Evolutionary conservation across 1,140 invertebrate species (phyloP).

Genomic region (Galleria mellonella): DNA sequence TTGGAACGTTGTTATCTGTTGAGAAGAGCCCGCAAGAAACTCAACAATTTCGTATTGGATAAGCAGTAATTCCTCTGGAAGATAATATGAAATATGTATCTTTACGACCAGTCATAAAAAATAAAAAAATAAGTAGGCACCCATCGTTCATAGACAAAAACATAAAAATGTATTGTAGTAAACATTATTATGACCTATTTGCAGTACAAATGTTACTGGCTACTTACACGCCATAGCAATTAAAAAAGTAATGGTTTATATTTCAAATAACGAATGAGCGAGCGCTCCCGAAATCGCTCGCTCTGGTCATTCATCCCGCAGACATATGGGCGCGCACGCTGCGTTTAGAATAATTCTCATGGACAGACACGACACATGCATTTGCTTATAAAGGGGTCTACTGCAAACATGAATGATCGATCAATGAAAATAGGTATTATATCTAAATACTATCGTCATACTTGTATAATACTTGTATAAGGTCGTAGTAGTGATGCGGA

Average conservation of each 20-base stretch:
- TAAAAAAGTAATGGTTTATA: slow-evolving; percentile 28
- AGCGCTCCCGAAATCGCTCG: slow-evolving; percentile 31
- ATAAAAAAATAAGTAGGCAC: no score
- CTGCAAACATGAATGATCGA: not conserved
- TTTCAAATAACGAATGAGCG: slow-evolving; percentile 41
- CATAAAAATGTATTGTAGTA: not conserved
- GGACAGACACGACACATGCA: slow-evolving; percentile 40
- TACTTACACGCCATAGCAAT: slow-evolving; percentile 5
- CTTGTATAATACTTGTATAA: not conserved
- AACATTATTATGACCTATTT: slow-evolving; percentile 5
- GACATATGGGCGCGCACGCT: slow-evolving; percentile 50
- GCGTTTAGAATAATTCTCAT: slow-evolving; percentile 12
- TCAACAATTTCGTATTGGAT: no score
- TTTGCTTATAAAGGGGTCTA: slow-evolving; percentile 12
- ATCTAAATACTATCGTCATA: not conserved
- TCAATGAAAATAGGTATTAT: not conserved
- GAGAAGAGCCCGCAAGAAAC: no score
- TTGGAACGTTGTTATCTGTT: no score
- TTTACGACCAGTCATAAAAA: no score
- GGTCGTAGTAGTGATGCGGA: not conserved
- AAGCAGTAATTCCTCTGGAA: no score
- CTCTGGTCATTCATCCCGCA: slow-evolving; percentile 60
- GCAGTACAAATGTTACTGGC: slow-evolving; percentile 2
- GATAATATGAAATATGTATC: no score
- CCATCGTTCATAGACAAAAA: not conserved